Base-by-base conservation (phyloP, 2,888 invertebrate genomes). In the Amphipyra tragopoginis region DNA sequence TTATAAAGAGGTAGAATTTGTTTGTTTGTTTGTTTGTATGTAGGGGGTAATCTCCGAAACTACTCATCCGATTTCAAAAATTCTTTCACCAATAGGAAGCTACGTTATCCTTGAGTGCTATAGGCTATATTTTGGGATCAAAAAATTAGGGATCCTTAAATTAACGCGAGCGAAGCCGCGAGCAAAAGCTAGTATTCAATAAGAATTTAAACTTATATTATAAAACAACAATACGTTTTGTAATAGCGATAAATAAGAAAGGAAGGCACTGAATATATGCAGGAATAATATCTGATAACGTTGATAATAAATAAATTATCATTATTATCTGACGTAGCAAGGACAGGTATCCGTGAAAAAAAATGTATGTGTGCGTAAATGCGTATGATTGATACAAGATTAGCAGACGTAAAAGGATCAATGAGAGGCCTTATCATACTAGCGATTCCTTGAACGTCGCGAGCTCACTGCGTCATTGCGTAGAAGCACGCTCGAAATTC, bases 241-340 rank as follows among this genome's bases (percentile, higher is more conserved):
- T 36, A 4, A 42, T 13, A 36, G 11, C 14, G 21, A 49, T 38
- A 53, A 63, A 57, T 49, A 49, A 42, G 40, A 29, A 53, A 53
- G 45, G 15, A 36, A 55, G 62, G 14, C 26, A 45, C 15, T 26
- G 39, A 34, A 26, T 10, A 50, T 39, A 26, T 63, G 34, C 53
- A 64, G 13, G 49, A 49, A 58, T 56, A 48, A 54, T 57, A 44
- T 49, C 44, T 48, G 59, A 57, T 65, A 45, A 51, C 71, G 21
- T 50, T 29, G 65, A 56, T 62, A 72, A 59, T 64, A 60, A 54
- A 40, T 57, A 60, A 64, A 68, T 72, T 68, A 68, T 50, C 64
- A 65, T 36, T 64, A 57, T 45, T 73, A 65, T 62, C 58, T 65
- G 14, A 26, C 38, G 39, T 45, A 47, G 40, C 67, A 63, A 63